These are phyloP conservation scores for Periphyllus acericola DNA, from an alignment of 2,888 invertebrate genomes.

Conservation along the genomic window DNA sequence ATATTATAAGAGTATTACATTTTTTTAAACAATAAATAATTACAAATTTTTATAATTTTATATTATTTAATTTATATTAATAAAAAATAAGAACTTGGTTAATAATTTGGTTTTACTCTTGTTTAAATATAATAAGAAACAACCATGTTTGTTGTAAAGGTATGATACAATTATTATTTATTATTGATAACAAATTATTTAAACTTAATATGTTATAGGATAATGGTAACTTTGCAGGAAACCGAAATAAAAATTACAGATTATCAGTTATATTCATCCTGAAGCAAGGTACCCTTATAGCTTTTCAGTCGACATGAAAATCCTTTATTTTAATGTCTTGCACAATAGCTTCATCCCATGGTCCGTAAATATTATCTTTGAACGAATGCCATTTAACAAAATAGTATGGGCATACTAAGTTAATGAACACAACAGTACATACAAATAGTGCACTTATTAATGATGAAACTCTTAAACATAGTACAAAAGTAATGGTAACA, in stretches of 20 bases:
- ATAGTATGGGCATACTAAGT: conserved; percentile 78
- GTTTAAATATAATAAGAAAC: not conserved
- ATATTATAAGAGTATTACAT: too few relatives aligned
- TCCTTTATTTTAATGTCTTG: conserved; percentile 60
- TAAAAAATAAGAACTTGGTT: too few relatives aligned
- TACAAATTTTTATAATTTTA: too few relatives aligned
- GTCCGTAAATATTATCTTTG: conserved; percentile 94
- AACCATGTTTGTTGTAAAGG: not conserved
- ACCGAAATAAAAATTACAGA: conserved; percentile 19
- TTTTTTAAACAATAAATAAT: too few relatives aligned
- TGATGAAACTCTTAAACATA: conserved; percentile 70
- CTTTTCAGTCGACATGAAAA: conserved; percentile 41
- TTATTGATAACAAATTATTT: conserved; percentile 24
- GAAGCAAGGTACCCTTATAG: conserved; percentile 5
- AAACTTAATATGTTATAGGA: conserved; percentile 10
- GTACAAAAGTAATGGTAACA: conserved; percentile 67
- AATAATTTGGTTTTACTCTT: not conserved
- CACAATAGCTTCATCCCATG: conserved; percentile 95
- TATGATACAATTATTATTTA: not conserved
- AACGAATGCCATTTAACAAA: conserved; percentile 81
- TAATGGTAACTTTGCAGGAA: conserved; percentile 42
- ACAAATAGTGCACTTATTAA: conserved; percentile 74
- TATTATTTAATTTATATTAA: too few relatives aligned
- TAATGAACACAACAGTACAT: conserved; percentile 73
- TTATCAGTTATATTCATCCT: conserved; percentile 23